phyloP scores from a whole-genome alignment of 1,140 invertebrate genomes.

The Halyomorpha halys region DNA sequence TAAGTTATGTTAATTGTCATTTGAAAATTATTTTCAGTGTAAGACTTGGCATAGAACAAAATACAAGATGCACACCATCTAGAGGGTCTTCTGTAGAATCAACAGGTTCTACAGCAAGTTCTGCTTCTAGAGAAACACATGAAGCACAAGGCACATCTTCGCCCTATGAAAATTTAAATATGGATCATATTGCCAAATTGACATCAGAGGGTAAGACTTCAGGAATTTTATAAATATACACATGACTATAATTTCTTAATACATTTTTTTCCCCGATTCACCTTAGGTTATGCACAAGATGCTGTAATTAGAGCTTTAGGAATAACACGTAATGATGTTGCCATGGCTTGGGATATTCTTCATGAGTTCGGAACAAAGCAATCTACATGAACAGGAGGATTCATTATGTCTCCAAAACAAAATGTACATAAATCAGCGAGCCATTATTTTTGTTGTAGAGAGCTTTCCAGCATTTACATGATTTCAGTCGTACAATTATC shows the following conservation, averaged over 20 bases:
- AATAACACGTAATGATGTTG: conserved; percentile 82
- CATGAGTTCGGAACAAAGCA: conserved; percentile 76
- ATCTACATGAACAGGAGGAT: conserved; percentile 19
- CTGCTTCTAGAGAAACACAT: conserved; percentile 13
- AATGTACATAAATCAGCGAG: neutral
- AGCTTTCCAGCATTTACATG: neutral
- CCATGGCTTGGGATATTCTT: conserved; percentile 90
- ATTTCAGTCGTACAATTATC: neutral
- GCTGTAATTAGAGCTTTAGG: conserved; percentile 80
- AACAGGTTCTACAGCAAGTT: conserved; percentile 26
- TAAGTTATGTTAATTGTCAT: neutral
- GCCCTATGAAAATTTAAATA: conserved; percentile 77
- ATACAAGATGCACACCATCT: conserved; percentile 16
- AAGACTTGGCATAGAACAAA: conserved; percentile 15
- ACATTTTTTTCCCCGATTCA: conserved; percentile 25
- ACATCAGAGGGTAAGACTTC: conserved; percentile 54
- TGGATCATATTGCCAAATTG: conserved; percentile 77
- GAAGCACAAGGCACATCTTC: conserved; percentile 22
- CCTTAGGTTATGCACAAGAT: conserved; percentile 68
- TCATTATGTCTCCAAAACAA: neutral
- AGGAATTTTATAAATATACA: no score
- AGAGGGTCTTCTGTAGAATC: conserved; percentile 31
- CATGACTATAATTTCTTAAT: neutral
- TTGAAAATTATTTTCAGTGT: conserved; percentile 16
- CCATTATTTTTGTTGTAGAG: neutral